These are phyloP conservation scores for Furnarius figulus DNA, from an alignment of 2,113 vertebrate genomes.

Conservation along the genomic window DNA sequence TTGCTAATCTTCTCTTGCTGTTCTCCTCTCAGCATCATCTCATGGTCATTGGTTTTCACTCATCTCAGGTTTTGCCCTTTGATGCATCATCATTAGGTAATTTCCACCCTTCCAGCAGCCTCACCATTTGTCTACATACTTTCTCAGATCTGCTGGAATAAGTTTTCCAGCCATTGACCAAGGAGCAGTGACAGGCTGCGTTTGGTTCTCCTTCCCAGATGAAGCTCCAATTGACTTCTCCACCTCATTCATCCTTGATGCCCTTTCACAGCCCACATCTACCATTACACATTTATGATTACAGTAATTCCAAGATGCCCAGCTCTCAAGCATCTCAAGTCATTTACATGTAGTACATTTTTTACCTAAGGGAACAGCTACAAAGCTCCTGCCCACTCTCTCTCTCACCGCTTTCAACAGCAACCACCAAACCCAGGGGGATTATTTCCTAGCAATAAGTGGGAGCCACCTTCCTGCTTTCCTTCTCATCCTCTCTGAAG, in stretches of 20 bases:
- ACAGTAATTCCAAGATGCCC: background rate
- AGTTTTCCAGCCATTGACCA: background rate
- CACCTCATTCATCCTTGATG: background rate
- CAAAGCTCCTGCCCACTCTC: background rate
- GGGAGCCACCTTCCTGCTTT: background rate
- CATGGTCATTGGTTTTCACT: background rate
- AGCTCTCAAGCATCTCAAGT: background rate
- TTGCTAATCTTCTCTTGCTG: slow-evolving; percentile 24
- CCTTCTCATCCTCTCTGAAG: background rate
- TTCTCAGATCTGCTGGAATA: background rate
- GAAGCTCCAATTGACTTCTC: background rate
- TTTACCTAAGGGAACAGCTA: background rate
- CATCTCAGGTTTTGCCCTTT: slow-evolving; percentile 49
- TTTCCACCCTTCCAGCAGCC: background rate
- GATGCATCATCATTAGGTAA: slow-evolving; percentile 41
- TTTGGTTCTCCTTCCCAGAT: background rate
- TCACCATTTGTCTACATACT: slow-evolving; percentile 22
- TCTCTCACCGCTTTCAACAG: background rate
- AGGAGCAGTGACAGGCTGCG: slow-evolving; percentile 1
- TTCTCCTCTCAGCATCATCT: slow-evolving; percentile 19
- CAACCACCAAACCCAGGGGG: background rate
- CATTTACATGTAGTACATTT: background rate
- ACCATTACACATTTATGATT: background rate
- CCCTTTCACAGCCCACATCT: background rate
- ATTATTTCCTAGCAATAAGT: background rate